Base-by-base conservation (phyloP, 2,113 vertebrate genomes). In the Danionella cerebrum region DNA sequence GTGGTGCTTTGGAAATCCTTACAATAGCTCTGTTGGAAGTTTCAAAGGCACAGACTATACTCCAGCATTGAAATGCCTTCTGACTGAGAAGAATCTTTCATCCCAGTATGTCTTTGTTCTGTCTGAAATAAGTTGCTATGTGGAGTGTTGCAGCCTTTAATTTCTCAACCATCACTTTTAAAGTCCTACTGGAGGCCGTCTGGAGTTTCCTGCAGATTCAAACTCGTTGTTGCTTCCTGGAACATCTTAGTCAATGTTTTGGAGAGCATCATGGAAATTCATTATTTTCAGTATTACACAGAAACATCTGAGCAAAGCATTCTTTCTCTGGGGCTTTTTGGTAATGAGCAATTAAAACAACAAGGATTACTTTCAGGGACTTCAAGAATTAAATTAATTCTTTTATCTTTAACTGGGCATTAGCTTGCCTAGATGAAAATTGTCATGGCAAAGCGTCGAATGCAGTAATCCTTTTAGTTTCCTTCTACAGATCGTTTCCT, bases 161-260 rank as follows among this genome's bases (percentile, higher is more conserved):
- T 24, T 36, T 72, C 67, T 53, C 18, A 47, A 31, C 70, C 57
- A 47, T 67, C 52, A 39, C 9, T 67, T 67, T 67, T 27, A 60
- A 67, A 72, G 64, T 51, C 54, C 63, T 19, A 52, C 55, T 45
- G 48, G 22, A 64, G 59, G 70, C 54, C 54, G 67, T 67, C 55
- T 67, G 64, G 47, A 72, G 64, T 65, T 60, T 33, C n/a, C 22
- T 31, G 31, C 47, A 33, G 48, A 72, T 67, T 67, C 67, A 42
- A 39, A 67, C 50, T 55, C 51, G 47, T n/a, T n/a, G 24, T 31
- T 38, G 53, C 54, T n/a, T 52, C 51, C 12, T n/a, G 8, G 24
- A 44, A 67, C 35, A 31, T 16, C n/a, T 67, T 35, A 14, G 19
- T 18, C 27, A 59, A 53, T 39, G 5, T 39, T 55, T 57, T 35